Conservation (phyloP, 2,888 invertebrate species). For the Megalurothrips usitatus region DNA sequence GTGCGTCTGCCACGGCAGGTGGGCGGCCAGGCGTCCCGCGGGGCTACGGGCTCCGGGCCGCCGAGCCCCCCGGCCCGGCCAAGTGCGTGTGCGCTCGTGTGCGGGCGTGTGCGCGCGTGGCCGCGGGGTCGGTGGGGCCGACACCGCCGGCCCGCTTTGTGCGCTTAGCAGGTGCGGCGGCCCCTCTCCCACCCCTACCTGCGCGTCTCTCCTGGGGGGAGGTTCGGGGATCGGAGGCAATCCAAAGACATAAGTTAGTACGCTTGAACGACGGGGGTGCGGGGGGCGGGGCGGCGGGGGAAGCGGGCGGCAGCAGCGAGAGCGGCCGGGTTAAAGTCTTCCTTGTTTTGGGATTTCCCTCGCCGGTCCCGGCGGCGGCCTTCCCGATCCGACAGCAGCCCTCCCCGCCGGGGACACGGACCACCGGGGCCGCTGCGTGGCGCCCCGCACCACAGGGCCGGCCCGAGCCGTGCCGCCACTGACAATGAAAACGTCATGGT, state of each 20-base stretch:
- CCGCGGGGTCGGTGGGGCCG: too few species aligned
- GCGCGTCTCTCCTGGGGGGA: not conserved
- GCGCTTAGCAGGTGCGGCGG: not conserved
- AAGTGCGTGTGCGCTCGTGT: too few species aligned
- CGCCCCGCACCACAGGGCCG: not conserved
- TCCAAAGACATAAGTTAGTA: constrained; percentile 21
- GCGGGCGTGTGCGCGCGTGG: too few species aligned
- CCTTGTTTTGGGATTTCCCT: not conserved
- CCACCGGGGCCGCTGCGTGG: too few species aligned
- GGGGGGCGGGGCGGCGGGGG: not conserved
- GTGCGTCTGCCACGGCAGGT: too few species aligned
- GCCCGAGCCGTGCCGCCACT: not conserved
- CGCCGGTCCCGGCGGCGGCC: not conserved
- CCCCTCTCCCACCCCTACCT: not conserved
- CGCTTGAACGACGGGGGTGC: not conserved
- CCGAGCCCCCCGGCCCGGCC: too few species aligned
- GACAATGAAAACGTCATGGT: too few species aligned
- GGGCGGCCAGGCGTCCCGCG: too few species aligned
- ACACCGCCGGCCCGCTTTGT: too few species aligned
- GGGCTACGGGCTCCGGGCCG: too few species aligned
- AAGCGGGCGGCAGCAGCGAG: not conserved
- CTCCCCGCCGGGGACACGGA: too few species aligned
- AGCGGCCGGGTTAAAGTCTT: not conserved
- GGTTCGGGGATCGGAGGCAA: not conserved
- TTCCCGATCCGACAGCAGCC: too few species aligned